Base-by-base conservation (phyloP, 2,888 invertebrate genomes). In the Patella depressa region DNA sequence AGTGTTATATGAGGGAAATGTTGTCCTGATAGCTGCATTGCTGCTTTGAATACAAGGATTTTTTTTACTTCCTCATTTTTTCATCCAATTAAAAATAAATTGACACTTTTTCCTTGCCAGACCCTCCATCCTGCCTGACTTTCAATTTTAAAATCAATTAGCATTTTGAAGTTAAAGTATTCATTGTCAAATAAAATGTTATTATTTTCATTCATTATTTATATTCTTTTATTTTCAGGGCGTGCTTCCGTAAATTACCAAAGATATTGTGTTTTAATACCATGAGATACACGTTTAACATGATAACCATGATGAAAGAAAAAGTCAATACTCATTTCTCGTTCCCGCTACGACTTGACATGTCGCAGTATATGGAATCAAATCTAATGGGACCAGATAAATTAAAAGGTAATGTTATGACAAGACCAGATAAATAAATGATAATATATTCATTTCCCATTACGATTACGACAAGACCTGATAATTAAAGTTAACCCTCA, bases 251-350 rank as follows among this genome's bases (percentile, higher is more conserved):
- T 91, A 96, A 96, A 89, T 93, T 98, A 53, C 98, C 98, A 0
- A 95, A 96, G 83, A 97, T 98, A 81, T 93, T 98, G 45, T 98
- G 98, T 90, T 98, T 98, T 92, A 98, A 98, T 92, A 98, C 98
- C 0, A 97, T 98, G 98, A 94, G 98, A 53, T 98, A 98, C 89
- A 97, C 97, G 0, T 98, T 98, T 92, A 98, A 98, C 92, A 98
- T 98, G 97, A 94, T 97, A 55, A 98, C 98, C 0, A 98, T 98
- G 98, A 93, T 97, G 80, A 98, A 98, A 89, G 98, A 98, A 91
- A 98, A 98, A 91, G 98, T 98, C 1, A 98, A 98, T 92, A 98
- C 98, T 0, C 97, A 98, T 89, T 98, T 98, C 91, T 98, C 97
- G 17, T 98, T 98, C 92, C 98, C 98, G 0, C 94, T 98, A 93